phyloP scores from a whole-genome alignment of 2,113 vertebrate species.

The Asarcornis scutulata region DNA sequence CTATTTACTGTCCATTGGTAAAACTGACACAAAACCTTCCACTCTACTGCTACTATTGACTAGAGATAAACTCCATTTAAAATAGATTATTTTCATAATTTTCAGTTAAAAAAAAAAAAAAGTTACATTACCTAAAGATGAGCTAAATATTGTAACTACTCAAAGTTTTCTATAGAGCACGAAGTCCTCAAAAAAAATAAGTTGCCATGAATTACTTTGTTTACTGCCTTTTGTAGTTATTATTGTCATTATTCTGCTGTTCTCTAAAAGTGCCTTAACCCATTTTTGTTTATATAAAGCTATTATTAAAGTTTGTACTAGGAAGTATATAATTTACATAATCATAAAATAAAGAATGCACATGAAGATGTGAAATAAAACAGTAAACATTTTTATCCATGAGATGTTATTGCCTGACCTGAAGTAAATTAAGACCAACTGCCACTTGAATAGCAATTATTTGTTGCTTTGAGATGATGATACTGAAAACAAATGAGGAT shows the following conservation, averaged over 20 bases:
- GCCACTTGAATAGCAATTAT: slow-evolving; percentile 7
- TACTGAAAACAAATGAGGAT: slow-evolving; percentile 39
- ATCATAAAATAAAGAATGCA: slow-evolving; percentile 50
- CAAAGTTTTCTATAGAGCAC: neutral
- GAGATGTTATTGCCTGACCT: slow-evolving; percentile 1
- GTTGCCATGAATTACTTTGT: slow-evolving; percentile 7
- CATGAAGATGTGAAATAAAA: slow-evolving; percentile 13
- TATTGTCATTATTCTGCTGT: neutral
- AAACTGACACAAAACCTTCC: neutral
- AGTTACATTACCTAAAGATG: neutral
- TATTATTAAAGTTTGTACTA: slow-evolving; percentile 24
- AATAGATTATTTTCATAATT: neutral
- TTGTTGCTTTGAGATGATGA: slow-evolving; percentile 39
- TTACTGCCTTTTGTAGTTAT: slow-evolving; percentile 9
- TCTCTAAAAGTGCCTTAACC: slow-evolving; percentile 28
- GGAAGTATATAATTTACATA: slow-evolving; percentile 60
- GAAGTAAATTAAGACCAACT: slow-evolving; percentile 2
- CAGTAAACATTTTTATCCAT: slow-evolving; percentile 26
- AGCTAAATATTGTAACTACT: neutral
- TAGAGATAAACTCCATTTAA: neutral
- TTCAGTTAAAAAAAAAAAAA: neutral
- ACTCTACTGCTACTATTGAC: neutral
- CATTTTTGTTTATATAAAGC: slow-evolving; percentile 25
- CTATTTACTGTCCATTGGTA: neutral
- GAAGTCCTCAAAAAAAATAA: neutral